phyloP scores from a whole-genome alignment of 2,113 vertebrate species.

The Chaetura pelagica region DNA sequence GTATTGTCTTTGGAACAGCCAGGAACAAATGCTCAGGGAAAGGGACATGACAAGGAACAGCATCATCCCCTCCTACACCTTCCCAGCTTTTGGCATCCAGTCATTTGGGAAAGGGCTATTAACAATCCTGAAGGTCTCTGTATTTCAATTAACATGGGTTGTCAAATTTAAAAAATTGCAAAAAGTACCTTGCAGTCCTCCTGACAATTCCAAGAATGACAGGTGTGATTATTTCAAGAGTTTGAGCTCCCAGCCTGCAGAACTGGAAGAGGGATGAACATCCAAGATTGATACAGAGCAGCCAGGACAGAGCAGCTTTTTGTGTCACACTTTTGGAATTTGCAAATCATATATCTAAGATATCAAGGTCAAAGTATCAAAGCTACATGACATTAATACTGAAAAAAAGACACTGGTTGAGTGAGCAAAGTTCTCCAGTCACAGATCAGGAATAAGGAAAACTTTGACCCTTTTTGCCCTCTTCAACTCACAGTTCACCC shows the following conservation, averaged over 20 bases:
- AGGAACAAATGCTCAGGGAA: background rate
- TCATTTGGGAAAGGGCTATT: background rate
- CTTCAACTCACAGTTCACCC: background rate
- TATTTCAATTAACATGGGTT: background rate
- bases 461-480: background rate
- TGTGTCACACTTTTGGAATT: background rate
- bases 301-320: background rate
- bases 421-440: background rate
- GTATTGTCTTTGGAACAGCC: background rate
- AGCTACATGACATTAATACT: background rate
- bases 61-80: constrained; percentile 10
- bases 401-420: background rate
- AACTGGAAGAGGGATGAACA: background rate
- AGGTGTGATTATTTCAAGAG: background rate
- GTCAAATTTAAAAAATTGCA: background rate
- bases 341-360: background rate
- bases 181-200: background rate
- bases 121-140: background rate
- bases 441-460: background rate
- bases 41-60: constrained; percentile 13
- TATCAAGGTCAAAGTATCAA: no score
- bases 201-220: background rate
- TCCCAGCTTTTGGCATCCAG: background rate
- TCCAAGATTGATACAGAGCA: background rate
- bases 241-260: background rate